Conservation (phyloP, 2,888 invertebrate species). For the Drosophila demipolita region DNA sequence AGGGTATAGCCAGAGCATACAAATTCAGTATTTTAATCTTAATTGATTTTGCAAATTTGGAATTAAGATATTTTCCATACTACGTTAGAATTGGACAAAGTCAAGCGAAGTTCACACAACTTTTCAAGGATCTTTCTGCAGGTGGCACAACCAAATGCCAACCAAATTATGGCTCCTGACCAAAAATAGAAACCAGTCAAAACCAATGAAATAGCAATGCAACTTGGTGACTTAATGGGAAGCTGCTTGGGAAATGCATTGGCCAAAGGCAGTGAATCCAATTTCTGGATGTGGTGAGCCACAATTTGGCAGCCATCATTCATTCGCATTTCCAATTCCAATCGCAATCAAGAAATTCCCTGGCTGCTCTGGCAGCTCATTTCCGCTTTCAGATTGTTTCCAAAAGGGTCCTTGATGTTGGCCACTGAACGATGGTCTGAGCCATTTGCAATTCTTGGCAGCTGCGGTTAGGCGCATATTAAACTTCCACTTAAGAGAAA, state of each 20-base stretch:
- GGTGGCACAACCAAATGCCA: neutral
- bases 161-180: conserved; percentile 57
- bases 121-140: neutral
- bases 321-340: conserved; percentile 38
- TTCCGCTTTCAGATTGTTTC: conserved; percentile 58
- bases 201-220: neutral
- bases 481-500: conserved; percentile 47
- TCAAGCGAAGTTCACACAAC: neutral
- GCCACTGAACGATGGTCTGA: conserved; percentile 1
- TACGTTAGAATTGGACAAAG: neutral
- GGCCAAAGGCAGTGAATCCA: conserved; percentile 3
- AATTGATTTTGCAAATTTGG: neutral
- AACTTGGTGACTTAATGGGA: neutral
- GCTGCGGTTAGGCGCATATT: conserved; percentile 8
- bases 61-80: neutral
- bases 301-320: conserved; percentile 7
- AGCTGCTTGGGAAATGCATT: neutral
- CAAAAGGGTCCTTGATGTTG: conserved; percentile 28
- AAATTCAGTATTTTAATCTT: neutral
- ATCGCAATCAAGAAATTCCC: conserved; percentile 51
- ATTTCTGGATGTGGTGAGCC: neutral
- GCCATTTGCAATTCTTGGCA: conserved; percentile 54
- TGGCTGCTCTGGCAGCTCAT: conserved; percentile 58
- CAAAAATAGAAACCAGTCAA: conserved; percentile 3
- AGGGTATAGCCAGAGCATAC: too few relatives aligned